Evolutionary conservation across 2,113 vertebrate genomes (phyloP).

Genomic region (Paralichthys olivaceus): DNA sequence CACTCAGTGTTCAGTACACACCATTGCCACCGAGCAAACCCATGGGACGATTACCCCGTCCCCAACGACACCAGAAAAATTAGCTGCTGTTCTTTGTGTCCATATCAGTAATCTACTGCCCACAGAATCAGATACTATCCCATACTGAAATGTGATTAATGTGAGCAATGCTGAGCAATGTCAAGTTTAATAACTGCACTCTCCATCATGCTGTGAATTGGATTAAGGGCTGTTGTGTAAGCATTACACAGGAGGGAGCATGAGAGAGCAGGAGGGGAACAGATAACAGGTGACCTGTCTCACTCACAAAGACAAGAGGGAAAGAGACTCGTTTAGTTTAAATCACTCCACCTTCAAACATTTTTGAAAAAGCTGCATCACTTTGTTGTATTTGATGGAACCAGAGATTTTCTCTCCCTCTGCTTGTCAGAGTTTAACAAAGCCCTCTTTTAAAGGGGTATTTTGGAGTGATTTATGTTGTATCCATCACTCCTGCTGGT

Average conservation of each 20-base stretch:
- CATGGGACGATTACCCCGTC: neutral
- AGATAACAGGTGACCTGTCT: neutral
- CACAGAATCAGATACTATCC: slow-evolving; percentile 10
- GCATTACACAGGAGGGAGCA: neutral
- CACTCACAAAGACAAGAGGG: neutral
- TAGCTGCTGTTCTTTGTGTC: slow-evolving; percentile 12
- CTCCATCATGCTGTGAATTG: slow-evolving; percentile 32
- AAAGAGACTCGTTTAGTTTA: neutral
- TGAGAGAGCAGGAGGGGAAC: neutral
- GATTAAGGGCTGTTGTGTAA: slow-evolving; percentile 28
- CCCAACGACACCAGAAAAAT: neutral
- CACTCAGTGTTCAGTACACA: slow-evolving; percentile 3
- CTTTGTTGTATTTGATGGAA: slow-evolving; percentile 17
- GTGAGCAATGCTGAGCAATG: slow-evolving; percentile 17
- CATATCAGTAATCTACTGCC: slow-evolving; percentile 27
- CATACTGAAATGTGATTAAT: slow-evolving; percentile 33
- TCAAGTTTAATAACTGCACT: slow-evolving; percentile 47
- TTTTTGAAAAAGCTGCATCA: neutral
- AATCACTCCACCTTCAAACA: slow-evolving; percentile 16
- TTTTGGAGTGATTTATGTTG: neutral
- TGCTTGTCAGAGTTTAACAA: neutral
- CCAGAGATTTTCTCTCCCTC: neutral
- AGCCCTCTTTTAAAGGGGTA: neutral
- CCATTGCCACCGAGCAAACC: neutral
- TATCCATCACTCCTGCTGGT: neutral